Percentiles rank a stretch among this genome's conserved stretches.
Conservation (phyloP, 2,797 vertebrate genomes). For the Atherinosoma microstoma region DNA sequence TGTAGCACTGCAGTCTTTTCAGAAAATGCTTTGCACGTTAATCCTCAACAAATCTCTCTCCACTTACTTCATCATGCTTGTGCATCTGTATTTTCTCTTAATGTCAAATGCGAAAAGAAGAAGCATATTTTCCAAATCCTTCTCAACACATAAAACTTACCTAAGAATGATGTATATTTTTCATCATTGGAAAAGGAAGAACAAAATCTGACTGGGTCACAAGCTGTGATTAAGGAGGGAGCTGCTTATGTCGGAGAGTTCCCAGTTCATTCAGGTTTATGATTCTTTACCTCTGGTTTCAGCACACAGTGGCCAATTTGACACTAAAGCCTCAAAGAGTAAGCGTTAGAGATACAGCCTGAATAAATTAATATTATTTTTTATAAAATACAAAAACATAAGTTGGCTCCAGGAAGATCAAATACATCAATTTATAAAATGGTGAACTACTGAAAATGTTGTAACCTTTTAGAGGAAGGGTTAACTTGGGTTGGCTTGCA, state of each 20-base stretch:
- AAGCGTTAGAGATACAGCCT: neutral
- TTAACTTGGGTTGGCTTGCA: too few relatives aligned
- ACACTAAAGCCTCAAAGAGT: neutral
- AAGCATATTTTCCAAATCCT: neutral
- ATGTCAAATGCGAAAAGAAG: neutral
- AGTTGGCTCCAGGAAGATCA: neutral
- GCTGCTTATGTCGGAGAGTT: neutral
- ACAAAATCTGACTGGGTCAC: neutral
- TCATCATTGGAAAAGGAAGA: neutral
- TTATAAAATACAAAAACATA: neutral
- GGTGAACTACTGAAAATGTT: neutral
- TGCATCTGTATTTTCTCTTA: neutral
- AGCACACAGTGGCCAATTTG: neutral
- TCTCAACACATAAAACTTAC: neutral
- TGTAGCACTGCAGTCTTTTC: neutral
- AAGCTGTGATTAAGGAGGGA: neutral
- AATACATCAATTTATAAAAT: neutral
- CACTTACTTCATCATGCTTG: neutral
- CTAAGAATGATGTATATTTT: neutral
- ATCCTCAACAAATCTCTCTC: constrained; percentile 15
- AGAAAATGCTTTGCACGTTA: constrained; percentile 1
- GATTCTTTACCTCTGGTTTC: neutral
- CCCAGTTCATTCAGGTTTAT: neutral
- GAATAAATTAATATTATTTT: neutral
- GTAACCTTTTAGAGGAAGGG: neutral